Conservation (phyloP, 2,797 vertebrate species). For the Tinamus major region DNA sequence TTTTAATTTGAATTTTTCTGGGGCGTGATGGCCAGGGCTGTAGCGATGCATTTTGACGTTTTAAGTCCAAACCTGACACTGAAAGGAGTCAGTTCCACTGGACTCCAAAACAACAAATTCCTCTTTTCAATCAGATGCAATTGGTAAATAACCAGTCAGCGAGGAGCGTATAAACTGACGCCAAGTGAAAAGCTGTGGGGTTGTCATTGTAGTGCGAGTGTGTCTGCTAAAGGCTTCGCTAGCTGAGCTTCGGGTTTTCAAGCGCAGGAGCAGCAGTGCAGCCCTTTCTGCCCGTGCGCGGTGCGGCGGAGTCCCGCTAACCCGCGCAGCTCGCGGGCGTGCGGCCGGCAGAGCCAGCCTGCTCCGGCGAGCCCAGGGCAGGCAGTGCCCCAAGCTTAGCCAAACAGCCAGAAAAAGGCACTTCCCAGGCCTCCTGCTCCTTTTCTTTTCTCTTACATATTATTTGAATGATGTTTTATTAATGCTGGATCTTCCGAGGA, state of each 20-base stretch:
- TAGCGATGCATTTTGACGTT: not conserved
- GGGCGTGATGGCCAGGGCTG: not conserved
- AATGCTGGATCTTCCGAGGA: not conserved
- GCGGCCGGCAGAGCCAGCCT: too few species aligned
- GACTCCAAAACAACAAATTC: not conserved
- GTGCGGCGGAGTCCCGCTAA: not conserved
- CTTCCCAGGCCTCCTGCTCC: not conserved
- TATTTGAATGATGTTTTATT: not conserved
- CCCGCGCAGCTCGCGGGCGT: not conserved
- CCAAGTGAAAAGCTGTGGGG: not conserved
- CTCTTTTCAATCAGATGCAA: not conserved
- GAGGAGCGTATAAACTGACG: not conserved
- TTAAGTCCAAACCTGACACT: not conserved
- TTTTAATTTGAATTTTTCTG: not conserved
- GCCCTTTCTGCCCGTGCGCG: not conserved
- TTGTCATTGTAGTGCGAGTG: not conserved
- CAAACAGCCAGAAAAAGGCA: not conserved
- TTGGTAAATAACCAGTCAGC: not conserved
- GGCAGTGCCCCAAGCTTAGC: not conserved
- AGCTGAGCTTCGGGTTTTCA: not conserved
- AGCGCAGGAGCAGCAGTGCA: not conserved
- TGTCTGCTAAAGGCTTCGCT: constrained; percentile 4
- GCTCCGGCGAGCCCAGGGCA: not conserved
- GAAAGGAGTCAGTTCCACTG: not conserved
- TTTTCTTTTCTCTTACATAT: not conserved